These are phyloP conservation scores for Diadophis punctatus DNA, from an alignment of 2,113 vertebrate genomes.

Conservation along the genomic window DNA sequence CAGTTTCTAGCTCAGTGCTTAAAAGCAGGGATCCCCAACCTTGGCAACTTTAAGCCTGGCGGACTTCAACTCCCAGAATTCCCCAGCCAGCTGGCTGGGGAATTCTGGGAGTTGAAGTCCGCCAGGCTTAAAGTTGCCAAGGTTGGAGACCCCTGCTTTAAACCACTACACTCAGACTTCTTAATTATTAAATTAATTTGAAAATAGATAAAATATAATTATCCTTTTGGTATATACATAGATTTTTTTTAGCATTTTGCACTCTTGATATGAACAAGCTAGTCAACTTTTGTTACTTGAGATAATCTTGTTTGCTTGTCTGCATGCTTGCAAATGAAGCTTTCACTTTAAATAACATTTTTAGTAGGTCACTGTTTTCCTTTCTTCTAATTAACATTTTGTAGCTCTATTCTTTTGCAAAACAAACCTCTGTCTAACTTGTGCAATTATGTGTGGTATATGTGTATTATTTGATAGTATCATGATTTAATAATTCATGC, in stretches of 20 bases:
- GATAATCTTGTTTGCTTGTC: neutral
- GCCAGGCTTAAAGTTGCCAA: too few relatives aligned
- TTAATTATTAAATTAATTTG: neutral
- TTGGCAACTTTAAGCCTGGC: too few relatives aligned
- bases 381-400: neutral
- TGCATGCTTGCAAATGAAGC: neutral
- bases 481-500: neutral
- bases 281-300: neutral
- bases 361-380: neutral
- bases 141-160: too few relatives aligned
- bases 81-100: too few relatives aligned
- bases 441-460: neutral
- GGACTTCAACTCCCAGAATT: too few relatives aligned
- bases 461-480: neutral
- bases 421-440: neutral
- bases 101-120: too few relatives aligned
- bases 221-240: constrained; percentile 29
- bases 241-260: constrained; percentile 19
- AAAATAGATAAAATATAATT: constrained; percentile 26
- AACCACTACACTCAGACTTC: neutral
- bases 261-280: neutral
- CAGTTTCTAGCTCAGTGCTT: neutral
- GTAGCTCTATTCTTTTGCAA: neutral
- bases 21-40: neutral
- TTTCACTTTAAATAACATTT: neutral